phyloP scores from a whole-genome alignment of 2,888 invertebrate genomes.

The Rhabditoides inermis region DNA sequence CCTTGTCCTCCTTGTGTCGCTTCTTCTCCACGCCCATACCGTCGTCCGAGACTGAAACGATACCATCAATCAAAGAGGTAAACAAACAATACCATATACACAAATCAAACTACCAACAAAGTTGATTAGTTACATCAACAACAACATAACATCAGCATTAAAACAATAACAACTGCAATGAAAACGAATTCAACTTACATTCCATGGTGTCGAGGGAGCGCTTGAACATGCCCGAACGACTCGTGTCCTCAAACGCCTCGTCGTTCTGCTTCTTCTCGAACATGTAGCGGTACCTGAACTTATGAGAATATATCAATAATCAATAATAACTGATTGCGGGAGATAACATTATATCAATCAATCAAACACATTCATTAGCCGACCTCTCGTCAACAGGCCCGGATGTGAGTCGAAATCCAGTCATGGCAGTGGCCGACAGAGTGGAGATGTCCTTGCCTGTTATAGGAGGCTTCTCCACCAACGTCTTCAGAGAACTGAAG shows the following conservation, averaged over 20 bases:
- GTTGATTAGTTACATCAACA: no score
- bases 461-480: constrained; percentile 41
- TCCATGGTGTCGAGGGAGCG: constrained; percentile 9
- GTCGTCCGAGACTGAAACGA: no score
- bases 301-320: neutral
- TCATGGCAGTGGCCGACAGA: constrained; percentile 23
- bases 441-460: constrained; percentile 34
- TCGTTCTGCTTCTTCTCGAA: constrained; percentile 13
- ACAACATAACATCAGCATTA: no score
- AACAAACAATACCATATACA: no score
- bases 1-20: constrained; percentile 28
- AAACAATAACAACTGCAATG: no score
- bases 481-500: constrained; percentile 21
- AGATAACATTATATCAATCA: neutral
- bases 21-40: constrained; percentile 12
- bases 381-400: constrained; percentile 35
- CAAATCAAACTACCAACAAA: no score
- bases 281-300: constrained; percentile 18
- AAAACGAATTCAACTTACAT: no score
- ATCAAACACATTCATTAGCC: neutral
- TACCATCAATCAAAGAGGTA: no score
- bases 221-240: constrained; percentile 6
- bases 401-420: constrained; percentile 26
- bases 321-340: no score
- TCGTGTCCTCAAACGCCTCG: neutral